These are phyloP conservation scores for Myripristis murdjan DNA, from an alignment of 2,797 vertebrate genomes.

Conservation along the genomic window DNA sequence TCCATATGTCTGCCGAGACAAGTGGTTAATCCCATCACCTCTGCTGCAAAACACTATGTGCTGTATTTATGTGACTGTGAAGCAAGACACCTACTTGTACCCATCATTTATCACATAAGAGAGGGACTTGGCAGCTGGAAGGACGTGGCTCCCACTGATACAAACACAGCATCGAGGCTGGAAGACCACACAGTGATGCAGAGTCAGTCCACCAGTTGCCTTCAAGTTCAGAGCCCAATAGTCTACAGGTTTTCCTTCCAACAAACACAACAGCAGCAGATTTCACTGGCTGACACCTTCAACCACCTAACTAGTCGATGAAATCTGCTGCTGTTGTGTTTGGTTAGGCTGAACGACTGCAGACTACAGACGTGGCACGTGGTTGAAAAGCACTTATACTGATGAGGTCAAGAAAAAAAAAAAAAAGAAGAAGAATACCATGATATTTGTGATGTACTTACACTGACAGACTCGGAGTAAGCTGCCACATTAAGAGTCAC, in stretches of 20 bases:
- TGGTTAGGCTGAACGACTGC: too few species aligned
- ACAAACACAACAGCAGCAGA: background rate
- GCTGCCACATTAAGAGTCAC: constrained; percentile 53
- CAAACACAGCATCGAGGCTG: constrained; percentile 81
- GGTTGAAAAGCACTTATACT: too few species aligned
- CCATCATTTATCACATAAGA: fast-evolving
- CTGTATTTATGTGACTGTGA: background rate
- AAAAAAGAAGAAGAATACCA: too few species aligned
- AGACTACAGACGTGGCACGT: too few species aligned
- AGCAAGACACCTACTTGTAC: constrained; percentile 39
- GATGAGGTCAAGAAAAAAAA: too few species aligned
- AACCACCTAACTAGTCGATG: too few species aligned
- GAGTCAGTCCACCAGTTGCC: fast-evolving
- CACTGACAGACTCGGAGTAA: constrained; percentile 58
- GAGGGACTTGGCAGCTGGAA: fast-evolving
- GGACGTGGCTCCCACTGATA: constrained; percentile 64
- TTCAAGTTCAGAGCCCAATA: too few species aligned
- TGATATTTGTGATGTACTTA: constrained; percentile 40
- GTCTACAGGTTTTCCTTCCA: too few species aligned
- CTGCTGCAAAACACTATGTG: background rate
- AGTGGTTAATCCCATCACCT: background rate
- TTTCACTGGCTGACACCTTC: too few species aligned
- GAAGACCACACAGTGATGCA: constrained; percentile 18
- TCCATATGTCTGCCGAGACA: constrained; percentile 29
- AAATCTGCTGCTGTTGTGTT: too few species aligned